These are phyloP conservation scores for Caenorhabditis tropicalis DNA, from an alignment of 1,140 invertebrate species.

Conservation along the genomic window DNA sequence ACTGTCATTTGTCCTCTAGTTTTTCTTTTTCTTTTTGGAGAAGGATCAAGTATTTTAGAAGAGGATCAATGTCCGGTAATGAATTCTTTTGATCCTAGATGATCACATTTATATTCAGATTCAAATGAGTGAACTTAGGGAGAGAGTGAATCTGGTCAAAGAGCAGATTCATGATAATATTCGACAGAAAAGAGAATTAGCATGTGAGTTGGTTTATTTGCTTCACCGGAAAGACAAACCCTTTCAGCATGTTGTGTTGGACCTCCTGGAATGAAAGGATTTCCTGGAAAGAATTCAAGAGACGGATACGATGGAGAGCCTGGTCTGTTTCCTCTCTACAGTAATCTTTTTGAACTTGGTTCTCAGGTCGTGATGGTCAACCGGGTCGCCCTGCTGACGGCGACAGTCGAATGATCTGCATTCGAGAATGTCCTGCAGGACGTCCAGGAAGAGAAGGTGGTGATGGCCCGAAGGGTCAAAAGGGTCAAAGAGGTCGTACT, in stretches of 20 bases:
- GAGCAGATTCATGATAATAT: slow-evolving; percentile 29
- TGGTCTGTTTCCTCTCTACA: too few relatives aligned
- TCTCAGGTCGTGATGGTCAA: slow-evolving; percentile 25
- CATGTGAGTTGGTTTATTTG: not conserved
- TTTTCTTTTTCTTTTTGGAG: slow-evolving; percentile 6
- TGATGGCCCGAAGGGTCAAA: slow-evolving; percentile 35
- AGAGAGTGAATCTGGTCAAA: slow-evolving; percentile 19
- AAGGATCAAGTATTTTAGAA: not conserved
- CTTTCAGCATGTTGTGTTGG: slow-evolving; percentile 43
- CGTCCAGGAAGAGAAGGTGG: slow-evolving; percentile 16
- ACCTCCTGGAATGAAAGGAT: slow-evolving; percentile 44
- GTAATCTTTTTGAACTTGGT: not conserved
- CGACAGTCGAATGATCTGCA: slow-evolving; percentile 25
- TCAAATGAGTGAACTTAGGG: slow-evolving; percentile 25
- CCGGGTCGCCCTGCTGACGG: slow-evolving; percentile 44
- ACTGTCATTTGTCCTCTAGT: slow-evolving; percentile 43
- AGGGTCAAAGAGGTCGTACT: slow-evolving; percentile 20
- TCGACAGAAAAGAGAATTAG: slow-evolving; percentile 40
- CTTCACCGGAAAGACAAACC: too few relatives aligned
- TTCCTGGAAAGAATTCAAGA: slow-evolving; percentile 25
- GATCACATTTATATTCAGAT: not conserved
- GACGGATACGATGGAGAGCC: slow-evolving; percentile 46
- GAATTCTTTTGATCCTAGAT: not conserved
- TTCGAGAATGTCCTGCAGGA: slow-evolving; percentile 30
- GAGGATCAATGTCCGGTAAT: slow-evolving; percentile 45